Conservation (phyloP, 2,113 vertebrate species). For the Dasyurus viverrinus region DNA sequence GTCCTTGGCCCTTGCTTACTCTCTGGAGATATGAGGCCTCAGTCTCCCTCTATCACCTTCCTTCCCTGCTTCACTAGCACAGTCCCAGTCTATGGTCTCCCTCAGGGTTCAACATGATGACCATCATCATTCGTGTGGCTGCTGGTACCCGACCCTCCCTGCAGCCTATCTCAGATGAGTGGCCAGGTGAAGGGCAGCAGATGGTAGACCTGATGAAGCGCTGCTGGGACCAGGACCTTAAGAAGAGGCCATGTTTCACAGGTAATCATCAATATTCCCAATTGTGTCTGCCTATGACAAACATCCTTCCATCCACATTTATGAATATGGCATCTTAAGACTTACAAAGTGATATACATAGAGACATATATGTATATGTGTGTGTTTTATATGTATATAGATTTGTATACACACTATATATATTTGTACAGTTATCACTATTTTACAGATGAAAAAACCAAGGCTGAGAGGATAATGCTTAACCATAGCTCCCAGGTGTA, state of each 20-base stretch:
- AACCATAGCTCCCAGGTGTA: not conserved
- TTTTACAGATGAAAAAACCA: not conserved
- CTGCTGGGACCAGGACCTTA: slow-evolving; percentile 89
- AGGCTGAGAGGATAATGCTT: not conserved
- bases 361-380: not conserved
- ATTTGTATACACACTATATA: not conserved
- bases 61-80: not conserved
- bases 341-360: not conserved
- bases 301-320: not conserved
- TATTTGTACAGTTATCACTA: not conserved
- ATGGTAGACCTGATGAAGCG: slow-evolving; percentile 88
- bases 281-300: not conserved
- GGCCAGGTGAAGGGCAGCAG: slow-evolving; percentile 86
- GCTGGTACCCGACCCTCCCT: slow-evolving; percentile 86
- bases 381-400: not conserved
- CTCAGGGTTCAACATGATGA: slow-evolving; percentile 87
- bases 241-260: slow-evolving; percentile 84
- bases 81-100: not conserved
- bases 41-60: rapidly evolving
- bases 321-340: not conserved
- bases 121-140: slow-evolving; percentile 86
- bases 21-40: not conserved
- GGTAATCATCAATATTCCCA: slow-evolving; percentile 60
- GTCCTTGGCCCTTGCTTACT: not conserved
- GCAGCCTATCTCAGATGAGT: slow-evolving; percentile 81